These are phyloP conservation scores for Thumatha senex DNA, from an alignment of 2,888 invertebrate species.

Conservation along the genomic window DNA sequence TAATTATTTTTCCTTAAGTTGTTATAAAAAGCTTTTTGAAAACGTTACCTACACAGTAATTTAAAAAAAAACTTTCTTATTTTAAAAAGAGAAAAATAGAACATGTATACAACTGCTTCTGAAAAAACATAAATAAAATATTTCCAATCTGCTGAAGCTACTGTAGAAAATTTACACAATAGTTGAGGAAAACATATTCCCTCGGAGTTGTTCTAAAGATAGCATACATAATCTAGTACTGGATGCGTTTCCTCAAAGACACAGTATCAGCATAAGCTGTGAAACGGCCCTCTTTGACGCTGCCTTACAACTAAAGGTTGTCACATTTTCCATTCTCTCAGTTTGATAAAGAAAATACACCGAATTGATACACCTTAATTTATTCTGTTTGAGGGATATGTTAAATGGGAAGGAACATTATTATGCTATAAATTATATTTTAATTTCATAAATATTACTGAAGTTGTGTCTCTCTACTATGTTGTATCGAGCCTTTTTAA, in stretches of 20 bases:
- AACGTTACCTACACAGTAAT: no score
- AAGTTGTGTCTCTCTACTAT: neutral
- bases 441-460: neutral
- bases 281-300: slow-evolving; percentile 61
- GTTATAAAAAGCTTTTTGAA: neutral
- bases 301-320: slow-evolving; percentile 51
- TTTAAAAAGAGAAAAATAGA: neutral
- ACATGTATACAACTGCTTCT: neutral
- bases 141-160: slow-evolving; percentile 16
- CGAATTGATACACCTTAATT: neutral
- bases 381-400: neutral
- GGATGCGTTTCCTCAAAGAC: slow-evolving; percentile 63
- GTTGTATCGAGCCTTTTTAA: no score
- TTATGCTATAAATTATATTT: neutral
- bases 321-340: slow-evolving; percentile 59
- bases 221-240: slow-evolving; percentile 54
- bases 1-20: no score
- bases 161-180: slow-evolving; percentile 18
- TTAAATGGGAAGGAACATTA: neutral
- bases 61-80: no score
- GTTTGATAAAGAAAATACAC: slow-evolving; percentile 48
- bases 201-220: slow-evolving; percentile 49
- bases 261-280: slow-evolving; percentile 59
- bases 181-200: slow-evolving; percentile 48
- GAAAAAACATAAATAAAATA: slow-evolving; percentile 8